A percentile compares a stretch with the other conserved stretches of the same genome.
These are phyloP conservation scores for Eumeta japonica DNA, from an alignment of 1,140 invertebrate species.

Conservation along the genomic window DNA sequence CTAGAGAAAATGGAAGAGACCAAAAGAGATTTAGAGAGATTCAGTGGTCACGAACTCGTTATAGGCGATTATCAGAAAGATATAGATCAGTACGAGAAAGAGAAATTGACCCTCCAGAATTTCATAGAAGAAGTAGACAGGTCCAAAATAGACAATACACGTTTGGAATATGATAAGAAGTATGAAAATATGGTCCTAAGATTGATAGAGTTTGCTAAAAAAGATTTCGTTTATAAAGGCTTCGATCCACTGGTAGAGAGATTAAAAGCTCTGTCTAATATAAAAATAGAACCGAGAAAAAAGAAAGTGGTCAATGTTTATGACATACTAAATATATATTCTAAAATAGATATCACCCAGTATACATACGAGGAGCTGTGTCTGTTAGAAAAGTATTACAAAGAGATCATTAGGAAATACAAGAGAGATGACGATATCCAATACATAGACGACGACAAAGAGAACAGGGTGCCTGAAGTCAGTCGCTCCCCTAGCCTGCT, in stretches of 20 bases:
- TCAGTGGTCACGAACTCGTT: constrained; percentile 47
- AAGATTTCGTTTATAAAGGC: constrained; percentile 51
- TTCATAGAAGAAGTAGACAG: constrained; percentile 49
- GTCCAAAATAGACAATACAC: constrained; percentile 38
- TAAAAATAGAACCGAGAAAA: constrained; percentile 32
- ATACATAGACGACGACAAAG: constrained; percentile 30
- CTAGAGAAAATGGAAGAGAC: constrained; percentile 52
- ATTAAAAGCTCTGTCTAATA: constrained; percentile 39
- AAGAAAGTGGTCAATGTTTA: constrained; percentile 34
- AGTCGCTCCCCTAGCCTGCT: constrained; percentile 14
- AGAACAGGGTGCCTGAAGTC: constrained; percentile 24
- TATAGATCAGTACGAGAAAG: constrained; percentile 34
- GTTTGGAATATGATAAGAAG: constrained; percentile 45
- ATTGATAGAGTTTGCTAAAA: constrained; percentile 49
- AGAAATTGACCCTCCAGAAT: constrained; percentile 35
- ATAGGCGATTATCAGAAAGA: constrained; percentile 38
- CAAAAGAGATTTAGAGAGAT: constrained; percentile 43
- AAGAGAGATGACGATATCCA: no score
- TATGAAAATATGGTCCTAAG: constrained; percentile 50
- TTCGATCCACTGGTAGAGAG: constrained; percentile 53
- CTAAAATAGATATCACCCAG: constrained; percentile 35
- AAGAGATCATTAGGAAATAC: constrained; percentile 46
- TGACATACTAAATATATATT: constrained; percentile 40
- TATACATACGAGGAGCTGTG: constrained; percentile 47
- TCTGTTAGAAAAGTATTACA: constrained; percentile 42